A percentile compares a stretch with the other conserved stretches of the same genome.
These are phyloP conservation scores for Parazoanthus swiftii DNA, from an alignment of 92 coral and sea anemone genomes.

Conservation along the genomic window DNA sequence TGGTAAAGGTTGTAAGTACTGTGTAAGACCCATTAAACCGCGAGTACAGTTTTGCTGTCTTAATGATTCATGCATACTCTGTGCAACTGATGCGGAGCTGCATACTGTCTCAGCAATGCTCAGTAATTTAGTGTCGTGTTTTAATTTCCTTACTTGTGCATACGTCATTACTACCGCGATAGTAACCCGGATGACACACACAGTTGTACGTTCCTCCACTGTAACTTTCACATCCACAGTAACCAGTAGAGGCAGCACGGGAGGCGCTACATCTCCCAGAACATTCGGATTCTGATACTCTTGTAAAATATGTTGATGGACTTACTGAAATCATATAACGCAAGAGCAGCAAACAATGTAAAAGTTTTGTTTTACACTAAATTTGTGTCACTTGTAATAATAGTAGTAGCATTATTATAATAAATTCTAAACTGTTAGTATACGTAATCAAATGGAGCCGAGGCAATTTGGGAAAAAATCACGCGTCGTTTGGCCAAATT, in stretches of 20 bases:
- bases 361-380: not conserved
- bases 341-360: not conserved
- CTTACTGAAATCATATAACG: not conserved
- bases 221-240: conserved; percentile 8
- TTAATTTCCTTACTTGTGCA: not conserved
- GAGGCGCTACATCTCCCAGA: not conserved
- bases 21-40: no score
- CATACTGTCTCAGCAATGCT: no score
- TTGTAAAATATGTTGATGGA: not conserved
- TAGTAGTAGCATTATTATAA: not conserved
- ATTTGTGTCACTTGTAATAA: not conserved
- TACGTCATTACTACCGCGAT: not conserved
- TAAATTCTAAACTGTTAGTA: no score
- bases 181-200: not conserved
- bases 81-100: no score
- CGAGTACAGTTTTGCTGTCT: no score
- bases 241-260: not conserved
- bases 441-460: no score
- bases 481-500: no score
- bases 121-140: not conserved
- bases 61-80: no score
- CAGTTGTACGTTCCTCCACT: not conserved
- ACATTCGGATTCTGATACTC: not conserved
- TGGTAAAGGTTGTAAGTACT: no score
- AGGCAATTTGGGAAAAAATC: no score